Percentiles rank a stretch among this genome's conserved stretches.
Conservation (phyloP, 2,113 vertebrate species). For the Platichthys stellatus region DNA sequence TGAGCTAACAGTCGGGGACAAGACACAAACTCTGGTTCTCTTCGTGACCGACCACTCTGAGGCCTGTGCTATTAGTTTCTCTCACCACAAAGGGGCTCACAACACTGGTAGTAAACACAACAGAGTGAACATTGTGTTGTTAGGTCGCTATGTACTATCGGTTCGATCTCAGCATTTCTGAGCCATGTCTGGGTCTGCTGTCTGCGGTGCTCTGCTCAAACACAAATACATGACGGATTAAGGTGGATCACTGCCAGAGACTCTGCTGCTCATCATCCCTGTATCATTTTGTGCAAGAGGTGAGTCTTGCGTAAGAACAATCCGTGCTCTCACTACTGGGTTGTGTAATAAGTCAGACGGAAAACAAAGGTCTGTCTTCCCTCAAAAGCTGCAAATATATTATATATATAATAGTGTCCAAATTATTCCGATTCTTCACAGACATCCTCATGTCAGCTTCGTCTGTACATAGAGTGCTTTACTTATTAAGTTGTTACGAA, state of each 20-base stretch:
- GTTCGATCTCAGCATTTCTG: conserved; percentile 36
- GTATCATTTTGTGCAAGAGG: conserved; percentile 21
- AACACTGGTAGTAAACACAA: too few species aligned
- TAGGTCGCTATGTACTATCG: conserved; percentile 7
- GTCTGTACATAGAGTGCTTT: too few species aligned
- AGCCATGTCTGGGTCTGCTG: not conserved
- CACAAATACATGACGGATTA: conserved; percentile 57
- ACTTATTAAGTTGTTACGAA: too few species aligned
- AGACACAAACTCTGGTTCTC: too few species aligned
- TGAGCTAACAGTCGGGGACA: too few species aligned
- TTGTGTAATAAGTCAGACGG: not conserved
- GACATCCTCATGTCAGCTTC: too few species aligned
- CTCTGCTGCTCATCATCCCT: conserved; percentile 5
- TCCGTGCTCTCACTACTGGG: not conserved
- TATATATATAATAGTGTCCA: too few species aligned
- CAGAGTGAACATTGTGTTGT: not conserved
- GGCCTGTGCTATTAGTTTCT: too few species aligned
- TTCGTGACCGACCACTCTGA: too few species aligned
- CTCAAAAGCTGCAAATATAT: too few species aligned
- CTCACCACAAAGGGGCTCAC: not conserved
- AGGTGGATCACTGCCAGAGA: conserved; percentile 13
- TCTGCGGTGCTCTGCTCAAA: conserved; percentile 17
- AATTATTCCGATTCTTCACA: too few species aligned
- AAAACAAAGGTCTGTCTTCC: not conserved
- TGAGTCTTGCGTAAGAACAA: conserved; percentile 13